These are phyloP conservation scores for Merops nubicus DNA, from an alignment of 2,113 vertebrate genomes.

Conservation along the genomic window DNA sequence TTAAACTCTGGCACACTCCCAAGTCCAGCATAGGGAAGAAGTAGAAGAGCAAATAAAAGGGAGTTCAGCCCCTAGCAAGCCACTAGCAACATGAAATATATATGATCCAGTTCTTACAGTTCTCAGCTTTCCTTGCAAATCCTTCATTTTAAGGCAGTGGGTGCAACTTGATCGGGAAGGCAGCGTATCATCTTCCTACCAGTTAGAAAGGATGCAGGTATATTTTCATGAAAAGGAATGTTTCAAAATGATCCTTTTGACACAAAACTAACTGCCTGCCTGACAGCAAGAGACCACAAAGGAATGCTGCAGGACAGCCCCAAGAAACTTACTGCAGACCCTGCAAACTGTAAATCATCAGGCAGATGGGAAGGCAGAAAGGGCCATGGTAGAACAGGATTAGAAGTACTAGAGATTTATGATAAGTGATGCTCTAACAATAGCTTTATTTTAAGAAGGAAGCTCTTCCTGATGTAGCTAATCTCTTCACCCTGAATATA, in stretches of 20 bases:
- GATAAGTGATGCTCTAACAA: conserved; percentile 3
- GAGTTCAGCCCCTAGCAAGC: conserved; percentile 35
- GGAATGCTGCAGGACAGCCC: background rate
- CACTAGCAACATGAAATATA: conserved; percentile 62
- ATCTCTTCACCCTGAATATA: background rate
- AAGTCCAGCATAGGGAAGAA: background rate
- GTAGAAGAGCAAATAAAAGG: conserved; percentile 34
- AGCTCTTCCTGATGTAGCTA: conserved; percentile 8
- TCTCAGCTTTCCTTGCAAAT: conserved; percentile 67
- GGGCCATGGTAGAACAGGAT: background rate
- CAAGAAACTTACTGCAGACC: background rate
- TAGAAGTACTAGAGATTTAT: background rate
- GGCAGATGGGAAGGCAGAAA: background rate
- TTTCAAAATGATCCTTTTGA: background rate
- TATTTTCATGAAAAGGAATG: background rate
- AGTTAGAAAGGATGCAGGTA: background rate
- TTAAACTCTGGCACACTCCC: background rate
- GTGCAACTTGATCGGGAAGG: conserved; percentile 35
- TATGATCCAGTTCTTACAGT: conserved; percentile 45
- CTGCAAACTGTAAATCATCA: background rate
- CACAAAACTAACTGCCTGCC: background rate
- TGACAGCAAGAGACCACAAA: background rate
- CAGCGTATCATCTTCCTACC: conserved; percentile 30
- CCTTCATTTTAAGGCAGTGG: conserved; percentile 58
- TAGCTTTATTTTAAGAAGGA: conserved; percentile 8